phyloP scores from a whole-genome alignment of 2,113 vertebrate species.

The Lepisosteus oculatus region DNA sequence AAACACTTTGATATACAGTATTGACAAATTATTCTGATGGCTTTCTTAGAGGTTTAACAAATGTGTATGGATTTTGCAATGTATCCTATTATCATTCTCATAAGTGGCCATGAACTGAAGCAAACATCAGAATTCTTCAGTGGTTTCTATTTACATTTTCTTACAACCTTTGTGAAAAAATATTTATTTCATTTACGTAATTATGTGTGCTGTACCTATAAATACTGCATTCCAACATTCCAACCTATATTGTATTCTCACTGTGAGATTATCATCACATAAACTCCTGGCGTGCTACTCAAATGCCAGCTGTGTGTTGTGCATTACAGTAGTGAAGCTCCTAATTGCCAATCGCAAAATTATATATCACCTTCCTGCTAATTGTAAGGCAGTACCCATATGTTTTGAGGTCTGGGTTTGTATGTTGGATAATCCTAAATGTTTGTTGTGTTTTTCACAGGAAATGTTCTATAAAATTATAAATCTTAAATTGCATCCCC shows the following conservation, averaged over 20 bases:
- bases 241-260: neutral
- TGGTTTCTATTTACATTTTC: neutral
- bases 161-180: neutral
- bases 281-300: too few species aligned
- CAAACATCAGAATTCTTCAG: conserved; percentile 5
- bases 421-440: too few species aligned
- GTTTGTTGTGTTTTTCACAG: too few species aligned
- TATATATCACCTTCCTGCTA: too few species aligned
- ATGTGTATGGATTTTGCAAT: neutral
- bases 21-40: neutral
- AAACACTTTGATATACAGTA: neutral
- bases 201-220: neutral
- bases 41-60: neutral
- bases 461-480: too few species aligned
- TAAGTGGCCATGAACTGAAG: neutral
- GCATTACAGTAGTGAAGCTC: too few species aligned
- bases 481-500: too few species aligned
- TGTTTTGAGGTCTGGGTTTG: too few species aligned
- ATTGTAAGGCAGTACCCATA: too few species aligned
- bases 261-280: too few species aligned
- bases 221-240: neutral
- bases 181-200: neutral
- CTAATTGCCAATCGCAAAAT: too few species aligned
- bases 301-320: too few species aligned
- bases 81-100: neutral